phyloP scores from a whole-genome alignment of 2,888 invertebrate genomes.

The Hecatera dysodea region DNA sequence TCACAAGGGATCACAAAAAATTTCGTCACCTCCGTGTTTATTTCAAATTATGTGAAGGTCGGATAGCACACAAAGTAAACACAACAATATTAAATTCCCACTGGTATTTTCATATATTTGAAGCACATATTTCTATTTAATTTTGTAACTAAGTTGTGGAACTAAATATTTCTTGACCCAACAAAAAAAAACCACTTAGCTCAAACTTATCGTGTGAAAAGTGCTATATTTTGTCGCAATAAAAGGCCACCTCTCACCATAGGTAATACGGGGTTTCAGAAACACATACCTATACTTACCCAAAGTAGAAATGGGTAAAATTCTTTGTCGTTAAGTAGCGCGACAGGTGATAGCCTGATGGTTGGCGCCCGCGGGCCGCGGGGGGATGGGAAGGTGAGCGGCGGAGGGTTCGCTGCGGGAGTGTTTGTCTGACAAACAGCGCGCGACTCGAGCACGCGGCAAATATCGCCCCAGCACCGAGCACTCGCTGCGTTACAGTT shows the following conservation, averaged over 20 bases:
- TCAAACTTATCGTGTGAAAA: neutral
- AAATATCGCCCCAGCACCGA: conserved; percentile 83
- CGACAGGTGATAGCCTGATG: conserved; percentile 67
- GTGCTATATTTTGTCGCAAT: neutral
- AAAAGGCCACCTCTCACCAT: neutral
- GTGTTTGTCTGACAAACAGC: conserved; percentile 85
- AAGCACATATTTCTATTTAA: neutral
- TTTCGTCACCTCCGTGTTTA: neutral
- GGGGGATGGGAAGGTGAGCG: conserved; percentile 9
- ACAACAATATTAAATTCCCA: neutral
- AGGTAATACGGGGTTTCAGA: neutral
- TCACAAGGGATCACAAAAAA: conserved; percentile 9
- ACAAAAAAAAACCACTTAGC: conserved; percentile 1
- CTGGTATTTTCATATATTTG: neutral
- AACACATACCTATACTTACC: conserved; percentile 1
- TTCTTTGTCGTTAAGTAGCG: conserved; percentile 52
- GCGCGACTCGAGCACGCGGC: conserved; percentile 80
- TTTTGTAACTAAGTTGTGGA: neutral
- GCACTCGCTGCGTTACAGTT: conserved; percentile 78
- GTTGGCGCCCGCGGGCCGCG: conserved; percentile 32
- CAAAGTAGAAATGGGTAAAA: conserved; percentile 39
- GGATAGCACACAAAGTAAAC: conserved; percentile 7
- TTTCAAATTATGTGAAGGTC: neutral
- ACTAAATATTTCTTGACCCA: neutral
- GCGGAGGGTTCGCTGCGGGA: conserved; percentile 53